Evolutionary conservation across 1,140 invertebrate genomes (phyloP).

Genomic region (Macrobrachium rosenbergii): DNA sequence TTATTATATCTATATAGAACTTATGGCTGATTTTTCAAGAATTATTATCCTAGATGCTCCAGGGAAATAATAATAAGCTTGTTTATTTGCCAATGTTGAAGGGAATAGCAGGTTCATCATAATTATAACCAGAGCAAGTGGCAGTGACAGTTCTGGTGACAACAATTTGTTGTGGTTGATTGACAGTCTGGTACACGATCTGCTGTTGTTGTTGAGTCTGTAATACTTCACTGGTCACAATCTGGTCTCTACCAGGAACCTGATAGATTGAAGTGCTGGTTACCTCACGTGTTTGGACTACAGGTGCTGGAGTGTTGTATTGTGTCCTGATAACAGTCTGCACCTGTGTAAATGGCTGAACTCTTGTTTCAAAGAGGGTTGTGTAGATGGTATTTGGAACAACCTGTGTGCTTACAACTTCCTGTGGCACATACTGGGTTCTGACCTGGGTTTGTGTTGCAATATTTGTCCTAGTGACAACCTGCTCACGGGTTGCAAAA

Average conservation of each 20-base stretch:
- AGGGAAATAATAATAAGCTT: not conserved
- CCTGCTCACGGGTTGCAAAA: conserved; percentile 44
- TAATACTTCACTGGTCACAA: conserved; percentile 46
- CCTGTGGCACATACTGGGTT: conserved; percentile 55
- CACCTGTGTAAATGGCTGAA: conserved; percentile 59
- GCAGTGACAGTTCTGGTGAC: conserved; percentile 54
- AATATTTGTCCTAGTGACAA: conserved; percentile 58
- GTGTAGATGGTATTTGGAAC: conserved; percentile 47
- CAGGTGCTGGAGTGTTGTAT: conserved; percentile 46
- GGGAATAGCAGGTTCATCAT: conserved; percentile 33
- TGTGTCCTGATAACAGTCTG: conserved; percentile 52
- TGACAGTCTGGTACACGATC: conserved; percentile 54
- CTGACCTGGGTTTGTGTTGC: conserved; percentile 44
- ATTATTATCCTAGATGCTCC: conserved; percentile 7
- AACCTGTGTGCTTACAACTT: conserved; percentile 50
- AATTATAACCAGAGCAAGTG: conserved; percentile 59
- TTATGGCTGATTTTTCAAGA: not conserved
- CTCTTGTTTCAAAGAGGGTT: conserved; percentile 38
- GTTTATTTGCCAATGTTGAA: conserved; percentile 35
- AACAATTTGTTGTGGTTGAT: conserved; percentile 47
- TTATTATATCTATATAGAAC: not conserved
- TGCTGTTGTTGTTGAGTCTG: conserved; percentile 51
- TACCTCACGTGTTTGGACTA: conserved; percentile 31
- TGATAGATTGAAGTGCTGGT: conserved; percentile 52
- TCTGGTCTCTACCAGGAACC: conserved; percentile 42